Evolutionary conservation across 1,140 invertebrate genomes (phyloP), one percentile per base, ranked within the genome.

Genomic region (Pemphigus obesinymphae): DNA sequence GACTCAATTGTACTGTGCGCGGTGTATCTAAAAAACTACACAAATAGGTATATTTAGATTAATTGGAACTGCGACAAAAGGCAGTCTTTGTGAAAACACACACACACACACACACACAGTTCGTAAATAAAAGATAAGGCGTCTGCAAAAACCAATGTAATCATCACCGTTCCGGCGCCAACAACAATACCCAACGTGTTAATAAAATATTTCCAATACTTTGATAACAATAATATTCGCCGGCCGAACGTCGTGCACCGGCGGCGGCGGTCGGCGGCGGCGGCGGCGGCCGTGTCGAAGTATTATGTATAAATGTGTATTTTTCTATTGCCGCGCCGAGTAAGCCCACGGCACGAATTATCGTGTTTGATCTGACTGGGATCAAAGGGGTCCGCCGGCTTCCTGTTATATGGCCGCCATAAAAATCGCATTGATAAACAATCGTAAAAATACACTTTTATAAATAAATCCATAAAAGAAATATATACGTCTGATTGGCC

Each of bases 381-480:
- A 80, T 80, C 76, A 80, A 80, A 80, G 76, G 55, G 76, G 76
- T 80, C 76, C 76, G 76, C 50, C 76, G 76, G 76, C 55, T 80
- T 80, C 76, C 76, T 80, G 76, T 80, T 80, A 61, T 80, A 80
- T 63, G 55, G 53, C 76, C 76, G 26, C 37, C 76, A 80, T 80
- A 80, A 80, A 80, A 80, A 80, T 80, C 76, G 76, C 76, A 80
- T 80, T 80, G 76, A 80, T 80, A 80, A 80, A 80, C 76, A 80
- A 80, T 80, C 76, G 76, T 80, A 80, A 80, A 80, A 80, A 80
- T 80, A 80, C 55, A 63, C 76, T 61, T 80, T 80, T 80, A 80
- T 80, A 80, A 80, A 80, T 80, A 80, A 80, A 80, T 80, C 76
- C 76, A 63, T 80, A 80, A 80, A 80, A 80, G 53, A 80, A 80